Evolutionary conservation across 1,140 invertebrate species (phyloP).

Genomic region (Gryon sp.): DNA sequence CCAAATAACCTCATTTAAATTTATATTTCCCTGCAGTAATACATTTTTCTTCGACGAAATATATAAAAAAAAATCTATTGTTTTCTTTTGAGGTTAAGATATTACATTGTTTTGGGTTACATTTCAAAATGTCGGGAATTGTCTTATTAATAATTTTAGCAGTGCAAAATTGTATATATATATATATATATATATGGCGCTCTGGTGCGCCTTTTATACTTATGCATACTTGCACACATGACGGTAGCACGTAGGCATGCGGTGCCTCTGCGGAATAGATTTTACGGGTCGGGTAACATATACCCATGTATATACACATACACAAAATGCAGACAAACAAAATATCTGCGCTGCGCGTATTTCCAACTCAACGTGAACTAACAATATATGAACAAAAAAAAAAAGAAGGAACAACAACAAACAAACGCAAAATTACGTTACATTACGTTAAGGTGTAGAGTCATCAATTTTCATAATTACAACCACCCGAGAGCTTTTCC

Average conservation of each 20-base stretch:
- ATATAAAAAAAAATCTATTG: no score
- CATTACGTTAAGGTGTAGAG: slow-evolving; percentile 19
- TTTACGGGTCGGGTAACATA: slow-evolving; percentile 60
- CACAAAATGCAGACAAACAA: no score
- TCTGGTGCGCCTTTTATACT: slow-evolving; percentile 33
- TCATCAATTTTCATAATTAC: slow-evolving; percentile 49
- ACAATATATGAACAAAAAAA: slow-evolving; percentile 42
- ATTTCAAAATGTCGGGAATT: background rate
- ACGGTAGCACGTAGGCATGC: slow-evolving; percentile 49
- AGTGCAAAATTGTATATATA: slow-evolving; percentile 26
- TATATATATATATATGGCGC: slow-evolving; percentile 3
- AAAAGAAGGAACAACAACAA: slow-evolving; percentile 7
- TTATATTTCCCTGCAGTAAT: background rate
- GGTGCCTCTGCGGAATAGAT: slow-evolving; percentile 63
- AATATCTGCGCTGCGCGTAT: slow-evolving; percentile 22
- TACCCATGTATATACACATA: no score
- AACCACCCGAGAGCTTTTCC: background rate
- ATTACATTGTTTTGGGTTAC: no score
- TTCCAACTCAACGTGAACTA: slow-evolving; percentile 2
- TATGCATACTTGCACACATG: slow-evolving; percentile 40
- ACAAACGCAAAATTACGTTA: slow-evolving; percentile 23
- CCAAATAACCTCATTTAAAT: background rate
- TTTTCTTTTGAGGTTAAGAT: no score
- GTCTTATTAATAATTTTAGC: slow-evolving; percentile 34
- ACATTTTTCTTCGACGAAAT: slow-evolving; percentile 11